Evolutionary conservation across 2,888 invertebrate genomes (phyloP).

Genomic region (Balanococcus diminutus): DNA sequence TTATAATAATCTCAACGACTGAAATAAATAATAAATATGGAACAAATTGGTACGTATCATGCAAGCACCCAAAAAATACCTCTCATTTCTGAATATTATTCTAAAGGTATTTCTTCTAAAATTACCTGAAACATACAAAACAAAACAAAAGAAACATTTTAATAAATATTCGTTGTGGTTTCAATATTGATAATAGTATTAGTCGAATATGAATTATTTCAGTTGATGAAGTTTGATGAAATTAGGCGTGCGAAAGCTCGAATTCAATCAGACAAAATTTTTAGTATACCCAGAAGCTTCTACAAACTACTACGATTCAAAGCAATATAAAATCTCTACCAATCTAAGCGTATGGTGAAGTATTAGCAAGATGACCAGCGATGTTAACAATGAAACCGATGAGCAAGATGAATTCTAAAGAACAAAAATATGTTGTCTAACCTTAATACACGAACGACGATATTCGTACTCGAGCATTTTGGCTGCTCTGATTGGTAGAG

Average conservation of each 20-base stretch:
- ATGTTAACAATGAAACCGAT: background rate
- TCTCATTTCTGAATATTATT: background rate
- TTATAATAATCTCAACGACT: background rate
- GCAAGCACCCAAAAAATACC: background rate
- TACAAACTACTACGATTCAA: background rate
- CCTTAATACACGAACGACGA: slow-evolving; percentile 81
- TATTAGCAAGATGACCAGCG: background rate
- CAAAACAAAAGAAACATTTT: slow-evolving; percentile 25
- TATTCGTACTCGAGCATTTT: slow-evolving; percentile 85
- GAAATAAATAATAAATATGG: background rate
- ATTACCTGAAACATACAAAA: slow-evolving; percentile 59
- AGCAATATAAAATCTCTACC: slow-evolving; percentile 18
- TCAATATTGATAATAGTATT: background rate
- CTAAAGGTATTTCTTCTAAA: slow-evolving; percentile 59
- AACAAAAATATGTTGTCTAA: slow-evolving; percentile 45
- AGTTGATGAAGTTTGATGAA: background rate
- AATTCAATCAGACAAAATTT: background rate
- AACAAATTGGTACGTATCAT: background rate
- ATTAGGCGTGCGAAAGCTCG: background rate
- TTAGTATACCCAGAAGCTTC: background rate
- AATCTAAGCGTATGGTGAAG: slow-evolving; percentile 15
- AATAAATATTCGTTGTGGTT: background rate
- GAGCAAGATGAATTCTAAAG: too few relatives aligned
- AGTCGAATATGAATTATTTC: background rate
- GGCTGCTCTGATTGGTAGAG: slow-evolving; percentile 80